Evolutionary conservation across 2,113 vertebrate species (phyloP), one percentile per base, ranked within the genome.

Genomic region (Pongo pygmaeus): DNA sequence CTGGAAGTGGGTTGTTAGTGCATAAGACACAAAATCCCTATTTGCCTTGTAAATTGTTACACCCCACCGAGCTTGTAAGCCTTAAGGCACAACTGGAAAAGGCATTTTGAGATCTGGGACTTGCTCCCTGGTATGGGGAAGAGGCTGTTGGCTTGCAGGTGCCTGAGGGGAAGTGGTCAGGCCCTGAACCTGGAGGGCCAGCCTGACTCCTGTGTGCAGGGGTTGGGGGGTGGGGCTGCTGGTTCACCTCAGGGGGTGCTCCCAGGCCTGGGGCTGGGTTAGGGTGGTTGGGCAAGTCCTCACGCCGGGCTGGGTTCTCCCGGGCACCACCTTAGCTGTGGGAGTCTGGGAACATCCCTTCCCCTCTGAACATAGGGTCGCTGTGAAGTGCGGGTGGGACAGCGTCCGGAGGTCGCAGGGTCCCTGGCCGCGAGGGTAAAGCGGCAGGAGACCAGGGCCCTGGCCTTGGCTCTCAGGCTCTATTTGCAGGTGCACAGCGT

Each of bases 41-140:
- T 97, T 97, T 98, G 94, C 83, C 84, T 97, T 94, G 89, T 90
- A 97, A 94, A 97, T 96, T 22, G 72, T 94, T 86, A 55, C 6
- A 94, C 78, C 59, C 13, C 32, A 61, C 83, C 40, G 50, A 78
- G 35, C 67, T 40, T 67, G 3, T 35, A 32, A 93, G 52, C 84
- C 10, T 35, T 13, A 55, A 79, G 84, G 40, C 38, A 87, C 25
- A 69, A 69, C 32, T 92, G 64, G 72, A n/a, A 93, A 93, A 59
- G 70, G 88, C 77, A 95, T 90, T 48, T 35, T 75, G 91, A 94
- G 43, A 50, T 4, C n/a, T 52, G 57, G 50, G 17, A 69, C 46
- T 81, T 81, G 43, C 72, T 96, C 69, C 38, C 30, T 57, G 75
- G 55, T 64, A 40, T n/a, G 40, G 46, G 70, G 50, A 67, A 72